Conservation (phyloP, 1,140 invertebrate species). For the Drosophila sturtevanti region DNA sequence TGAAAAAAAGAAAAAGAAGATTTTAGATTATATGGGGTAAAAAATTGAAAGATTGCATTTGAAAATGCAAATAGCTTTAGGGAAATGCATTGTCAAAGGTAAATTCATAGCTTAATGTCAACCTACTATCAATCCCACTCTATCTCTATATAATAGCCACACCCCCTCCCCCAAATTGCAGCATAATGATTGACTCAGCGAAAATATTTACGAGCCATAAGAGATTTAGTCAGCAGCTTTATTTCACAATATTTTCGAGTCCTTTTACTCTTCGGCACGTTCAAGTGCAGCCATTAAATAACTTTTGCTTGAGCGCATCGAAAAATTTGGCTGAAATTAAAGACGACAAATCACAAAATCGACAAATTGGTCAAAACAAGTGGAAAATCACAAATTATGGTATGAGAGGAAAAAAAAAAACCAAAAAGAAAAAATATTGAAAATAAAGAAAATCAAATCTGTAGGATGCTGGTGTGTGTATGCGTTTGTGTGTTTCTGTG, state of each 20-base stretch:
- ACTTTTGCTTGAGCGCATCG: constrained; percentile 61
- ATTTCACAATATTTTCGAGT: constrained; percentile 19
- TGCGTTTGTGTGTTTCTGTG: neutral
- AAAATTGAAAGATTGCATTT: constrained; percentile 12
- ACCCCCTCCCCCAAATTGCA: neutral
- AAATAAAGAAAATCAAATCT: constrained; percentile 28
- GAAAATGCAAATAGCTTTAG: constrained; percentile 12
- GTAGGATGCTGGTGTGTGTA: constrained; percentile 32
- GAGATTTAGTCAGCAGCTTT: constrained; percentile 7
- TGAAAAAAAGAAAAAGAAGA: neutral
- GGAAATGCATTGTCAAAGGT: constrained; percentile 5
- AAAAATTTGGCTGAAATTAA: constrained; percentile 66
- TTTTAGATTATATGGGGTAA: neutral
- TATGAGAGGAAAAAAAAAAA: neutral
- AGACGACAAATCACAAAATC: constrained; percentile 68
- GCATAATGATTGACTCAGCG: constrained; percentile 38
- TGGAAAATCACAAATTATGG: constrained; percentile 70
- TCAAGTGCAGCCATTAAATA: constrained; percentile 78
- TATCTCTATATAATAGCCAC: neutral
- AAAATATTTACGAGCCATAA: constrained; percentile 13
- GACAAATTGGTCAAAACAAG: constrained; percentile 74
- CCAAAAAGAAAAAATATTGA: constrained; percentile 9
- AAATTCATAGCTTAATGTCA: neutral
- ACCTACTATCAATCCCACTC: neutral
- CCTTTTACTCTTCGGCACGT: constrained; percentile 54